Base-by-base conservation (phyloP, 2,888 invertebrate genomes). In the Stomorhina lunata region DNA sequence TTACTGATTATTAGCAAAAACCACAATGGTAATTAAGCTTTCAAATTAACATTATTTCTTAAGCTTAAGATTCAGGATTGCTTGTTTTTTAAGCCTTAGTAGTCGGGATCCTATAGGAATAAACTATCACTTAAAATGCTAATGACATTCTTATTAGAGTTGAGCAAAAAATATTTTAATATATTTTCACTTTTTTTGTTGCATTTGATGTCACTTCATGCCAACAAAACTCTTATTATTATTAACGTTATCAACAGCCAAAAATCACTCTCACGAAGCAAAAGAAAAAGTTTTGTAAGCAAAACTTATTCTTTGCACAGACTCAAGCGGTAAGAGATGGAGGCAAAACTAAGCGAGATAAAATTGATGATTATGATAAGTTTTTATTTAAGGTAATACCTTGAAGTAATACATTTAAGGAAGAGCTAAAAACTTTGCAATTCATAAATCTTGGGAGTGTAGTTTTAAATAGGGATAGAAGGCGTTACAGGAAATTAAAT, bases 91-190 rank as follows among this genome's bases (percentile, higher is more conserved):
- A 48, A 72, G 59, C 32, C 68, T 61, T 43, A 4, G 25, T 20
- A 12, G 12, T 40, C 29, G 20, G 40, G 22, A 68, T 34, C 59
- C 29, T 57, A 43, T 29, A 32, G 48, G 32, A 57, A 73, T 68
- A 78, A 78, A 82, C 73, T 78, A 75, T 76, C 80, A 80, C 72
- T 83, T 83, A 77, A 81, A 83, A 83, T 83, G 83, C 78, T 81
- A 83, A 83, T 81, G 83, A 83, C 75, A 81, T 65, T 75, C 78
- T 69, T 78, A 80, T 83, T 80, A 80, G 65, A 79, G 71, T 82
- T 73, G 37, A 15, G 50, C 34, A 73, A 77, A 57, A 50, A 45
- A 37, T 55, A 12, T 57, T 75, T 75, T 25, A 22, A 61, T 25
- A 34, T 57, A 10, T 61, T 61, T 66, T 72, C 48, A 10, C 2